These are phyloP conservation scores for Gavialis gangeticus DNA, from an alignment of 2,113 vertebrate genomes.

Conservation along the genomic window DNA sequence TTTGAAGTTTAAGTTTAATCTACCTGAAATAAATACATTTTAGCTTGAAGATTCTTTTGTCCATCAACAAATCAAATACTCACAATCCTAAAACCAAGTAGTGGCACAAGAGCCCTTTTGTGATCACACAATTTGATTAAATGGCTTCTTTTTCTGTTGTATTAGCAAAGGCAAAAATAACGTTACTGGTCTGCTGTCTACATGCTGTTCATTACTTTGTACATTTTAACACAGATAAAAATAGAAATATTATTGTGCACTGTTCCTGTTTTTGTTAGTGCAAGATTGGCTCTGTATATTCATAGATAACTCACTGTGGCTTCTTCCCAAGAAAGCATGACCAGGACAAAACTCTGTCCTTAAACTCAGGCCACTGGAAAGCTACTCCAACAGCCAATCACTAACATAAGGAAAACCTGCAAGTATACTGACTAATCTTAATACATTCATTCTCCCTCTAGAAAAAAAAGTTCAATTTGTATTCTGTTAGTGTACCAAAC, in stretches of 20 bases:
- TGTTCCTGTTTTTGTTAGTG: neutral
- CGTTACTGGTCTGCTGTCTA: neutral
- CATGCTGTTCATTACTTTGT: neutral
- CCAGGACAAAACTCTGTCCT: neutral
- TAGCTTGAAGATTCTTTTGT: neutral
- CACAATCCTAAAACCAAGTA: too few relatives aligned
- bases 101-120: too few relatives aligned
- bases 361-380: neutral
- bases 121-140: neutral
- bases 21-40: neutral
- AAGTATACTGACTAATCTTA: neutral
- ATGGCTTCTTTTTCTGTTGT: neutral
- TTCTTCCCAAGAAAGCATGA: neutral
- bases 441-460: neutral
- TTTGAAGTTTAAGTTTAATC: neutral
- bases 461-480: neutral
- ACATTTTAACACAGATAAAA: neutral
- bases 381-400: neutral
- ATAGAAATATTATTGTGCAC: neutral
- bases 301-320: neutral
- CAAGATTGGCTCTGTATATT: neutral
- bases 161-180: neutral
- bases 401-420: neutral
- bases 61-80: neutral
- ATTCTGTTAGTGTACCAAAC: neutral